phyloP scores from a whole-genome alignment of 2,113 vertebrate genomes.

The Nannospalax galili region DNA sequence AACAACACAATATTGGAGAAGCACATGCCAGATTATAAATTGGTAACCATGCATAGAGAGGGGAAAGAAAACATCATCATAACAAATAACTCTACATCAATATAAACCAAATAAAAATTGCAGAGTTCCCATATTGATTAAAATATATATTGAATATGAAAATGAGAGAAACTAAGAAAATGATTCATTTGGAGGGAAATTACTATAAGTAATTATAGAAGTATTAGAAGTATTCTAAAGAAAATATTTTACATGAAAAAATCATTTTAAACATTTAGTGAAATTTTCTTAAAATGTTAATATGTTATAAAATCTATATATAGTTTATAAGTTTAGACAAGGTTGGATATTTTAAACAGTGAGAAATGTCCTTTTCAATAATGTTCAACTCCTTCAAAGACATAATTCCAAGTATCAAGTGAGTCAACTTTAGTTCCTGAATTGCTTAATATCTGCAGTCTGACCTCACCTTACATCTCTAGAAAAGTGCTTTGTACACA shows the following conservation, averaged over 20 bases:
- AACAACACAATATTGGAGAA: no score
- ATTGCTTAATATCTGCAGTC: conserved; percentile 12
- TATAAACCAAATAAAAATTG: no score
- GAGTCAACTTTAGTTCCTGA: background rate
- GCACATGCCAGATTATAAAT: no score
- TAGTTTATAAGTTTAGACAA: background rate
- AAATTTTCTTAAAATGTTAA: background rate
- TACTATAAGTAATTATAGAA: no score
- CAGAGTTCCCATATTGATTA: no score
- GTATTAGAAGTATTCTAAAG: no score
- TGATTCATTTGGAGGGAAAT: no score
- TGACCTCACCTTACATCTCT: background rate
- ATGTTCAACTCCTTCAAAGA: background rate
- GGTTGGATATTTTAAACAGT: background rate
- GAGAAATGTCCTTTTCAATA: background rate
- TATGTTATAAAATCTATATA: background rate
- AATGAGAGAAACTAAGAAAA: no score
- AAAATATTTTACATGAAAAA: background rate
- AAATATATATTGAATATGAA: no score
- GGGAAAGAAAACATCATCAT: no score
- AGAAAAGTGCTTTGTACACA: background rate
- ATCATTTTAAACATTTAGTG: background rate
- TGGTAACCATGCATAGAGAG: no score
- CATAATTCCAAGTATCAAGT: background rate
- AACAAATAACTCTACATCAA: no score